Percentiles rank a stretch among this genome's conserved stretches.
Evolutionary conservation across 2,888 invertebrate genomes (phyloP).

Genomic region (Euproctis similis): DNA sequence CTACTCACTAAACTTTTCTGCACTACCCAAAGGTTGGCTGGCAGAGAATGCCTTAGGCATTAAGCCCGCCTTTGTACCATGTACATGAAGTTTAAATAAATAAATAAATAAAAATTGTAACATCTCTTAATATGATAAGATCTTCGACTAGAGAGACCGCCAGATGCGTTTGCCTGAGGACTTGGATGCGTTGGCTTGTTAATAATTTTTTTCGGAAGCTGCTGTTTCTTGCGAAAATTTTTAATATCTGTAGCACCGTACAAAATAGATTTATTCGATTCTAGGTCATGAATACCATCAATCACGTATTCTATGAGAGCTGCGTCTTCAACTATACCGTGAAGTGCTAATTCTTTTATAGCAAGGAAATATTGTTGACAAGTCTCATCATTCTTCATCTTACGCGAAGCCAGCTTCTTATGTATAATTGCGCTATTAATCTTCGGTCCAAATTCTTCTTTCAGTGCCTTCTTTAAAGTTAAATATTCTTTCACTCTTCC

Average conservation of each 20-base stretch:
- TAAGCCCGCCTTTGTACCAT: too few relatives aligned
- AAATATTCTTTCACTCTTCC: constrained; percentile 4
- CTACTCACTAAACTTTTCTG: too few relatives aligned
- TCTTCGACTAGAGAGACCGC: constrained; percentile 1
- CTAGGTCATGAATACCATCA: too few relatives aligned
- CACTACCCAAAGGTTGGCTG: too few relatives aligned
- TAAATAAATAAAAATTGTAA: too few relatives aligned
- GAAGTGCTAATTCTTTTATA: constrained; percentile 39
- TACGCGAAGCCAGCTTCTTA: constrained; percentile 2
- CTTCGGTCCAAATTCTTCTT: constrained; percentile 9
- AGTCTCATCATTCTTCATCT: constrained; percentile 30
- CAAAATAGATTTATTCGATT: constrained; percentile 18
- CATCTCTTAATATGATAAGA: constrained; percentile 14
- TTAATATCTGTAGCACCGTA: constrained; percentile 17
- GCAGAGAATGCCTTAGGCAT: too few relatives aligned
- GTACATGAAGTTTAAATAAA: too few relatives aligned
- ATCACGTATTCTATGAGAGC: constrained; percentile 41
- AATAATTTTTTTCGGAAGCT: not conserved
- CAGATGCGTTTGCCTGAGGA: too few relatives aligned
- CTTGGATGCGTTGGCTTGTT: not conserved
- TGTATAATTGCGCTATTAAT: constrained; percentile 6
- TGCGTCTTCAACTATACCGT: constrained; percentile 31
- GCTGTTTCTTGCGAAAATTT: constrained; percentile 13
- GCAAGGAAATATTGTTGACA: constrained; percentile 35
- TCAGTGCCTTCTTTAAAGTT: constrained; percentile 1